phyloP scores from a whole-genome alignment of 2,888 invertebrate genomes.

The Pomacea canaliculata region DNA sequence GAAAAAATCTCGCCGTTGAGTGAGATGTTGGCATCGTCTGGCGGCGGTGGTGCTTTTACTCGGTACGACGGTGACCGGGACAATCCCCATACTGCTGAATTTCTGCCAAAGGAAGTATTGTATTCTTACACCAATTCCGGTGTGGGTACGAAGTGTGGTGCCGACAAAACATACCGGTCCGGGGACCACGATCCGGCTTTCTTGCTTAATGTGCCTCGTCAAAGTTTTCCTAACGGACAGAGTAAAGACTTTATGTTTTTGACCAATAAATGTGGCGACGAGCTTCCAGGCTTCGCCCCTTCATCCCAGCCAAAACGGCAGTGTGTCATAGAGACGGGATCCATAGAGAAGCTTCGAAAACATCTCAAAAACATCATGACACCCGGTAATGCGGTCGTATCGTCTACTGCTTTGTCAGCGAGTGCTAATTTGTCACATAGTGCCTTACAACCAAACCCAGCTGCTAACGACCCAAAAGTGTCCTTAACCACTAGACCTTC shows the following conservation, averaged over 20 bases:
- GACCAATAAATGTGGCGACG: background rate
- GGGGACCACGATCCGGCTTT: background rate
- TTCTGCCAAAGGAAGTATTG: background rate
- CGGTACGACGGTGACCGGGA: background rate
- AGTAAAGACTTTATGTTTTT: background rate
- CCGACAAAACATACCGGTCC: background rate
- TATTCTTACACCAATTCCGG: background rate
- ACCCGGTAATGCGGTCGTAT: background rate
- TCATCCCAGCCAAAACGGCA: background rate
- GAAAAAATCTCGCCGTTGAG: constrained; percentile 10
- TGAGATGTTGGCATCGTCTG: constrained; percentile 5
- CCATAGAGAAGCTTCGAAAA: background rate
- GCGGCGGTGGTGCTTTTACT: no score
- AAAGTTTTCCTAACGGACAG: background rate
- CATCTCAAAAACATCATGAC: background rate
- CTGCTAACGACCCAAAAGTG: background rate
- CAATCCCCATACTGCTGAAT: background rate
- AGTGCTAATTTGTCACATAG: background rate
- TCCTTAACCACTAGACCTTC: background rate
- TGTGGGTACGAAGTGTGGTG: background rate
- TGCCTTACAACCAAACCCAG: no score
- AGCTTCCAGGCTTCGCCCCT: background rate
- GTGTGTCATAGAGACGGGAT: background rate
- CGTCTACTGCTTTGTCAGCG: background rate
- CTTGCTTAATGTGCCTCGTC: background rate